phyloP scores from a whole-genome alignment of 2,113 vertebrate genomes.

The Antennarius striatus region DNA sequence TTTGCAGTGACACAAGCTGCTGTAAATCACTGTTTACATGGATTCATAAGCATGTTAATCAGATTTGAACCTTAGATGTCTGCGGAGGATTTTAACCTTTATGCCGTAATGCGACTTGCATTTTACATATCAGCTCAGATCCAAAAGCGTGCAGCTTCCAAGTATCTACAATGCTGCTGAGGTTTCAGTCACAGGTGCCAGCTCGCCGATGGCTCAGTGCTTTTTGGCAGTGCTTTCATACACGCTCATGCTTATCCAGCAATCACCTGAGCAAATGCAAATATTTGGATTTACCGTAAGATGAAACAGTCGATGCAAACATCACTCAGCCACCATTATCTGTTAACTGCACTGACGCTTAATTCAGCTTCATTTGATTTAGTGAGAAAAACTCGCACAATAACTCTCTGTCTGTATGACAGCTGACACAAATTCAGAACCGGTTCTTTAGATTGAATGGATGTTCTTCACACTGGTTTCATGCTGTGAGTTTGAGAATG shows the following conservation, averaged over 20 bases:
- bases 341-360: background rate
- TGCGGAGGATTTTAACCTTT: background rate
- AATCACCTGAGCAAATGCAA: constrained; percentile 43
- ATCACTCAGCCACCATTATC: too few species aligned
- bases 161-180: constrained; percentile 7
- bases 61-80: background rate
- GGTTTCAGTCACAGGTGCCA: background rate
- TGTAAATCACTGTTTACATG: constrained; percentile 11
- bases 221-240: constrained; percentile 43
- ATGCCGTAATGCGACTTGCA: background rate
- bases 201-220: constrained; percentile 38
- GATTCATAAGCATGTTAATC: constrained; percentile 2
- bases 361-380: constrained; percentile 21
- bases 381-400: background rate
- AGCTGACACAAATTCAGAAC: constrained; percentile 5
- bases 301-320: background rate
- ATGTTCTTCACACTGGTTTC: too few species aligned
- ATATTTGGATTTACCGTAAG: constrained; percentile 26
- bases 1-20: constrained; percentile 23
- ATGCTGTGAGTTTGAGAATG: too few species aligned
- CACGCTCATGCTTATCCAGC: constrained; percentile 40
- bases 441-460: background rate
- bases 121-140: constrained; percentile 19
- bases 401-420: background rate
- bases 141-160: constrained; percentile 1